Evolutionary conservation across 2,113 vertebrate genomes (phyloP).

Genomic region (Anser cygnoides): DNA sequence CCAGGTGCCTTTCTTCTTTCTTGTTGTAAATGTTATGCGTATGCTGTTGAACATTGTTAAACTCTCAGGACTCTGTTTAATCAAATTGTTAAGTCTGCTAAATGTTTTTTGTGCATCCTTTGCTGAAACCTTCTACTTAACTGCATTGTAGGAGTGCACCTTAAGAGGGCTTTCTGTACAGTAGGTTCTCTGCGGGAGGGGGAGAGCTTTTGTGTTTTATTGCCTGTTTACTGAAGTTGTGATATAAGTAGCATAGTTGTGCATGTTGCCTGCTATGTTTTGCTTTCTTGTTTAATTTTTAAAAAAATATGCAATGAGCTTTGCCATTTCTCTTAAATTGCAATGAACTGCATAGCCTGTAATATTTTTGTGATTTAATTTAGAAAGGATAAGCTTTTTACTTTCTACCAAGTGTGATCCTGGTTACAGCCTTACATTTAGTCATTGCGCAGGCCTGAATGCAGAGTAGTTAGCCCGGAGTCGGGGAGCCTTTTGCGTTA

Average conservation of each 20-base stretch:
- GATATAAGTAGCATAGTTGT: slow-evolving; percentile 71
- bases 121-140: slow-evolving; percentile 72
- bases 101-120: slow-evolving; percentile 83
- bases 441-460: background rate
- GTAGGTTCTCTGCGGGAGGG: slow-evolving; percentile 20
- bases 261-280: slow-evolving; percentile 75
- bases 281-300: slow-evolving; percentile 67
- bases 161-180: slow-evolving; percentile 52
- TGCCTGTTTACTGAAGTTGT: slow-evolving; percentile 57
- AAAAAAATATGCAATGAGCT: slow-evolving; percentile 14
- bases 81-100: slow-evolving; percentile 82
- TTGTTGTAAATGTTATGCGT: slow-evolving; percentile 88
- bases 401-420: background rate
- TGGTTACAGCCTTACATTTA: background rate
- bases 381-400: slow-evolving; percentile 31
- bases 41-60: slow-evolving; percentile 85
- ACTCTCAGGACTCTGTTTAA: slow-evolving; percentile 82
- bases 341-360: slow-evolving; percentile 37
- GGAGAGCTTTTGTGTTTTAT: slow-evolving; percentile 67
- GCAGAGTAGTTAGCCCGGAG: background rate
- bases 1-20: slow-evolving; percentile 97
- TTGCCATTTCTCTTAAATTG: slow-evolving; percentile 41
- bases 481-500: background rate
- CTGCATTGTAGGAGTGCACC: slow-evolving; percentile 55
- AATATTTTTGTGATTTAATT: slow-evolving; percentile 28